A percentile compares a stretch with the other conserved stretches of the same genome.
phyloP scores from a whole-genome alignment of 1,140 invertebrate genomes.

The Ptiloglossa arizonensis region DNA sequence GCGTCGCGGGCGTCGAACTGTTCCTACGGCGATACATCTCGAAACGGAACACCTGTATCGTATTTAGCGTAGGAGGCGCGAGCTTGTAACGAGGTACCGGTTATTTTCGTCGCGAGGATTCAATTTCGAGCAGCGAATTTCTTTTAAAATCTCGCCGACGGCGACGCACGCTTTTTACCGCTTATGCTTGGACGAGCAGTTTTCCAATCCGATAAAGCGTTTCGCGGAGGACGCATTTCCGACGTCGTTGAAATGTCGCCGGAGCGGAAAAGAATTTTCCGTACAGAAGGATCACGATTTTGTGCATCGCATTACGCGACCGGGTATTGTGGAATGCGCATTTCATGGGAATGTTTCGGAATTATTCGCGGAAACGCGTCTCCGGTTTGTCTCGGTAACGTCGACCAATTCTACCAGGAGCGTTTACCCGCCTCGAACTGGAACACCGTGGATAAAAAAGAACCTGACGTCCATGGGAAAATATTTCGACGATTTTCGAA shows the following conservation, averaged over 20 bases:
- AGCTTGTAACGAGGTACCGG: background rate
- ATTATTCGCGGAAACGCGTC: constrained; percentile 15
- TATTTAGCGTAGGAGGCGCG: no score
- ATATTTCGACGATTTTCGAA: background rate
- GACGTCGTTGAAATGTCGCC: constrained; percentile 24
- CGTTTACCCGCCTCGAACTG: background rate
- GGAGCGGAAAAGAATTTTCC: constrained; percentile 25
- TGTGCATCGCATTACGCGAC: background rate
- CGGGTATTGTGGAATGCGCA: constrained; percentile 1
- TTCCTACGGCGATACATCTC: background rate
- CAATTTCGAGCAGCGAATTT: background rate
- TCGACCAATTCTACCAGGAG: background rate
- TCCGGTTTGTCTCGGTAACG: background rate
- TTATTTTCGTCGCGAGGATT: background rate
- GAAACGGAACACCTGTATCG: background rate
- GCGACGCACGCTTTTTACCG: constrained; percentile 25
- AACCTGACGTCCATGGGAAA: background rate
- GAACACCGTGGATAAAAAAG: background rate
- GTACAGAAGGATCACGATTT: background rate
- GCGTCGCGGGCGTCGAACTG: background rate
- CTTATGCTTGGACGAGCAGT: constrained; percentile 28
- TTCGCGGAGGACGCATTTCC: constrained; percentile 30
- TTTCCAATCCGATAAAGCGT: constrained; percentile 35
- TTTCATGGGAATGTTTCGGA: constrained; percentile 22
- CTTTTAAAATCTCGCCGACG: background rate